A percentile compares a stretch with the other conserved stretches of the same genome.
These are phyloP conservation scores for Mallotus villosus DNA, from an alignment of 2,797 vertebrate genomes.

Conservation along the genomic window DNA sequence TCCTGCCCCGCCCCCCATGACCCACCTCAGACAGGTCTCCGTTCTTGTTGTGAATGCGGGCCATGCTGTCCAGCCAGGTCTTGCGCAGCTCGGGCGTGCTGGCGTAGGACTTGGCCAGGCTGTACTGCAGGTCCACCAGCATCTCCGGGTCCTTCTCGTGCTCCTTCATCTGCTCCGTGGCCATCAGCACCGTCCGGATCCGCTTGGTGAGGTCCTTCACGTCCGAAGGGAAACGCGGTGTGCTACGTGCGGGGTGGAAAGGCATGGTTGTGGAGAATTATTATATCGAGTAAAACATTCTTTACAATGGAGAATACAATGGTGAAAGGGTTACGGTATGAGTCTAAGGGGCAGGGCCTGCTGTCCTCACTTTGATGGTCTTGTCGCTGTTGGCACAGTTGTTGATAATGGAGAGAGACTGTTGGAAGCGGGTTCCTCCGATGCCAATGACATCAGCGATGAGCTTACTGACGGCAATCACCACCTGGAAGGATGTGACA, in stretches of 20 bases:
- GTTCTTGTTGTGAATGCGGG: conserved; percentile 95
- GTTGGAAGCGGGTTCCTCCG: conserved; percentile 95
- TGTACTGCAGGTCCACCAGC: conserved; percentile 98
- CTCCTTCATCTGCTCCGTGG: conserved; percentile 99
- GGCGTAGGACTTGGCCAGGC: conserved; percentile 96
- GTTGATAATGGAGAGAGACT: conserved; percentile 97
- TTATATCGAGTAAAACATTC: too few species aligned
- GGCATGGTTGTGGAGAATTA: neutral
- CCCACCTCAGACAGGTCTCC: conserved; percentile 92
- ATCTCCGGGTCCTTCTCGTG: conserved; percentile 97
- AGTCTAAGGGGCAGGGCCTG: neutral
- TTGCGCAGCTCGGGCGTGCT: conserved; percentile 98
- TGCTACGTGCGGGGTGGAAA: conserved; percentile 72
- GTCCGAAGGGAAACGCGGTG: conserved; percentile 93
- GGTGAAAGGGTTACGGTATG: neutral
- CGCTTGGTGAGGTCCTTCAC: conserved; percentile 97
- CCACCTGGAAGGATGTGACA: conserved; percentile 76
- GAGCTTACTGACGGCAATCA: conserved; percentile 97
- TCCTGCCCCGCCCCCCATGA: neutral
- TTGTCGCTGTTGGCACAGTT: conserved; percentile 98
- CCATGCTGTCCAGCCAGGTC: conserved; percentile 99
- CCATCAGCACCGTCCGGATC: conserved; percentile 97
- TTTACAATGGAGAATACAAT: neutral
- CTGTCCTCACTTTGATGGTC: conserved; percentile 84
- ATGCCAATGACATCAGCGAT: conserved; percentile 97